A percentile compares a stretch with the other conserved stretches of the same genome.
These are phyloP conservation scores for Himalopsyche kuldschensis DNA, from an alignment of 2,888 invertebrate genomes.

Conservation along the genomic window DNA sequence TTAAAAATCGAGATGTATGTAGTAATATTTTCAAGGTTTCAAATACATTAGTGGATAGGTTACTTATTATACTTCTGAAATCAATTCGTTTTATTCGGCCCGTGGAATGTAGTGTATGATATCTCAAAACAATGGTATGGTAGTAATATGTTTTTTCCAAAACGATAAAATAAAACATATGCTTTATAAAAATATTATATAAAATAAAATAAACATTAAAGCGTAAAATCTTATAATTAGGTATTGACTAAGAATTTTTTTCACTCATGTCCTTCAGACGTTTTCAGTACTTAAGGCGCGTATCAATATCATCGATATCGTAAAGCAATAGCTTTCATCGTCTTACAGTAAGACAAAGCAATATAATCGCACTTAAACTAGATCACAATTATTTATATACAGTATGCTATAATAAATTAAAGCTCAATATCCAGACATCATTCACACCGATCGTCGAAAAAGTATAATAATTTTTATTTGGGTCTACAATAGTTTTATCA, in stretches of 20 bases:
- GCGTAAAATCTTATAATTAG: constrained; percentile 11
- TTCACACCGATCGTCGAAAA: neutral
- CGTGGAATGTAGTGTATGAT: neutral
- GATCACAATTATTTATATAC: neutral
- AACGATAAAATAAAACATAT: neutral
- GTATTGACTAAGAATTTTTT: constrained; percentile 21
- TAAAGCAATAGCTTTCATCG: neutral
- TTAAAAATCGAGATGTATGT: too few species aligned
- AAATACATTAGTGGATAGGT: too few species aligned
- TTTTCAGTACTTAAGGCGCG: neutral
- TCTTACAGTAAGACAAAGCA: neutral
- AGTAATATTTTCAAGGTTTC: too few species aligned
- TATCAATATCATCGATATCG: neutral
- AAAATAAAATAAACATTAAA: neutral
- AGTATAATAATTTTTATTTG: neutral
- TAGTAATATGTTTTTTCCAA: neutral
- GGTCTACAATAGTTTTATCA: neutral
- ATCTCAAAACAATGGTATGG: neutral
- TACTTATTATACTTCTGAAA: neutral
- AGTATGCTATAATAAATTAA: neutral
- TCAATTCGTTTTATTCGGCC: neutral
- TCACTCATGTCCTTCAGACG: constrained; percentile 11
- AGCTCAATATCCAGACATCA: neutral
- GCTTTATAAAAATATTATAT: neutral
- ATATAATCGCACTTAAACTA: neutral